Evolutionary conservation across 2,797 vertebrate genomes (phyloP).

Genomic region (Catostomus latipinnis): DNA sequence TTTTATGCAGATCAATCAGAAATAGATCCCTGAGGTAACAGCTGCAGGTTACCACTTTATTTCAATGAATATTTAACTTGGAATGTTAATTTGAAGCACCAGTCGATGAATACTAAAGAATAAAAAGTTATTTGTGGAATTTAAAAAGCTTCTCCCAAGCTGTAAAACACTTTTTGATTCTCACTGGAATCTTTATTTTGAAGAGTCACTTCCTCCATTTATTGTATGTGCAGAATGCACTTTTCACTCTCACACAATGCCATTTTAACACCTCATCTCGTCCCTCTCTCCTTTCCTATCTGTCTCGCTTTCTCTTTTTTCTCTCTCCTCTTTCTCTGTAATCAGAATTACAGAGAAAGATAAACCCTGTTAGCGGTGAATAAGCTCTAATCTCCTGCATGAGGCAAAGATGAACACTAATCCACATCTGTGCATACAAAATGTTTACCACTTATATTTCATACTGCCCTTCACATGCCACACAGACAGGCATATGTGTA

Average conservation of each 20-base stretch:
- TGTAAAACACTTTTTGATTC: neutral
- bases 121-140: neutral
- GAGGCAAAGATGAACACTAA: slow-evolving; percentile 84
- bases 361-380: slow-evolving; percentile 79
- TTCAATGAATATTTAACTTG: no score
- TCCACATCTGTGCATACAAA: slow-evolving; percentile 84
- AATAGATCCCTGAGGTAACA: no score
- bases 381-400: slow-evolving; percentile 80
- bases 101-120: no score
- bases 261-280: slow-evolving; percentile 57
- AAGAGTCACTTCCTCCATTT: neutral
- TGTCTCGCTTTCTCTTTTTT: slow-evolving; percentile 40
- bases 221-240: slow-evolving; percentile 17
- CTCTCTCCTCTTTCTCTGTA: slow-evolving; percentile 53
- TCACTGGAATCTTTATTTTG: neutral
- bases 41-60: no score
- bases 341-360: slow-evolving; percentile 71
- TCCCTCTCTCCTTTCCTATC: neutral
- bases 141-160: neutral
- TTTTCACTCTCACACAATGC: slow-evolving; percentile 55
- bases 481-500: neutral
- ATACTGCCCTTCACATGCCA: slow-evolving; percentile 65
- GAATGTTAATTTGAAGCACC: no score
- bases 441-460: slow-evolving; percentile 80
- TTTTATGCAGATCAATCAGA: no score